A percentile compares a stretch with the other conserved stretches of the same genome.
Conservation (phyloP, 2,888 invertebrate species). For the Gandaritis pyraliata region DNA sequence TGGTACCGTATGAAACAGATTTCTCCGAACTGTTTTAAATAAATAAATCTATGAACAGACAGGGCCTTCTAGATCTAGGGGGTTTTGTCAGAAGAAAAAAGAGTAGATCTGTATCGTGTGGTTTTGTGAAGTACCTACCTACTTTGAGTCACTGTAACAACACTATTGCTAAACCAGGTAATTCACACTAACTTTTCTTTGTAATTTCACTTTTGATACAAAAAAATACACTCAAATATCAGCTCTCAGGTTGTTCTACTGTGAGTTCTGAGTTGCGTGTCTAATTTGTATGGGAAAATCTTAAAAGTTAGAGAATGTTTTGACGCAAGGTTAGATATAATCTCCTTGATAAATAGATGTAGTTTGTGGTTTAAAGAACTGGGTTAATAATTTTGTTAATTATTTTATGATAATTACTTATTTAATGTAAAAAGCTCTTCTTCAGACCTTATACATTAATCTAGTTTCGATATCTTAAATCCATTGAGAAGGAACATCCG, state of each 20-base stretch:
- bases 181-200: constrained; percentile 42
- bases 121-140: too few species aligned
- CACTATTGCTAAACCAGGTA: constrained; percentile 39
- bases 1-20: too few species aligned
- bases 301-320: constrained; percentile 38
- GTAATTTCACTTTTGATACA: constrained; percentile 41
- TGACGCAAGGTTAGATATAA: constrained; percentile 42
- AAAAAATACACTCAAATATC: constrained; percentile 1
- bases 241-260: constrained; percentile 1
- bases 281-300: constrained; percentile 33
- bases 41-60: too few species aligned
- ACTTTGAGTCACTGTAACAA: not conserved
- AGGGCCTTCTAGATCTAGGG: too few species aligned
- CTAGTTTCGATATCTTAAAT: not conserved
- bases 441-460: not conserved
- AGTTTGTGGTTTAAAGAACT: constrained; percentile 24
- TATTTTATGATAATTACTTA: not conserved
- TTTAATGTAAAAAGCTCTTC: not conserved
- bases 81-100: too few species aligned
- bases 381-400: constrained; percentile 11
- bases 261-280: constrained; percentile 8
- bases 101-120: too few species aligned
- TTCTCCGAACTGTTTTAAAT: not conserved
- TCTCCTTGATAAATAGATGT: constrained; percentile 36
- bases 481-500: not conserved